Evolutionary conservation across 30 jellyfish, hydroid and myxozoan genomes (phyloP), one percentile per base, ranked within the genome.

Genomic region (Nemopilema nomurai): DNA sequence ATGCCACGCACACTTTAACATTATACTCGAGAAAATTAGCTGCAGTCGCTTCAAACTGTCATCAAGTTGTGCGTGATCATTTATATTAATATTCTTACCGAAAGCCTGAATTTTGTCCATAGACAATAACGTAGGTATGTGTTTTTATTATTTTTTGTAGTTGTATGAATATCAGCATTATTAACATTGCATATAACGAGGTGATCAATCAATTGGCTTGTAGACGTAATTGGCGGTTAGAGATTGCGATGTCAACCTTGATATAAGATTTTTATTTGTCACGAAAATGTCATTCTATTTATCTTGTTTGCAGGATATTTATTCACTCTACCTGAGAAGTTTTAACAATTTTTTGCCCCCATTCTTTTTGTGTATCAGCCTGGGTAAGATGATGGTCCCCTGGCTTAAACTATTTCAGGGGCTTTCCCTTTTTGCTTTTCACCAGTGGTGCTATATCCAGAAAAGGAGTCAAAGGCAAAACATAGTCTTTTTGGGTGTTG

Each of bases 281-380:
- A 62, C 79, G 63, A 62, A 28, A 67, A 31, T 71, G 79, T 79
- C 92, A 68, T 53, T 29, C 92, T 83, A 83, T 83, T 83, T 83
- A 83, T 83, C 89, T 70, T 69, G 80, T 83, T 71, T 83, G 86
- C 79, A 85, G 83, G 92, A 83, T 83, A 83, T 83, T 83, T 83
- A 83, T 83, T 83, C 86, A 70, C 86, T 63, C 86, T 62, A 27
- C 73, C 79, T 30, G 79, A 63, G 69, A 25, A 68, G 19, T 63
- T 31, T 41, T 76, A 50, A 26, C 67, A 24, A 67, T 81, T 68
- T 71, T 67, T 81, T 21, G 29, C 57, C 19, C 66, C 24, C 0
- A 41, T 69, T 77, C 69, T 64, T 75, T 75, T 0, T 17, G 8
- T 23, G 16, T n/a, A 13, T 41, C 57, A 41, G 57, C 57, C 57